Base-by-base conservation (phyloP, 2,888 invertebrate genomes). In the Aleiodes testaceus region DNA sequence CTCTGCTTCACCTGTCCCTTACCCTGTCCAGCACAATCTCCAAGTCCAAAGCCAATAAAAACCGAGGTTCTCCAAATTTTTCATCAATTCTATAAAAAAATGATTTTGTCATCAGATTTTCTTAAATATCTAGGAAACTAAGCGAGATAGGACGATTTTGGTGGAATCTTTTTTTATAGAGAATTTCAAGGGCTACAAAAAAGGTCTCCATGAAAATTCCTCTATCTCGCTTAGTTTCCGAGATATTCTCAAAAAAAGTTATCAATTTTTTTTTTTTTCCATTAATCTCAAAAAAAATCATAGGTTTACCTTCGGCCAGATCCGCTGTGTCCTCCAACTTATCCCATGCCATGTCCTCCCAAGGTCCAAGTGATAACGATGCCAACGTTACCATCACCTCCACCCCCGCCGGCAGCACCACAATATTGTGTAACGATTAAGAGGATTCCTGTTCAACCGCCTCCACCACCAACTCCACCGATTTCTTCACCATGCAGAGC, bases 231-330 rank as follows among this genome's bases (percentile, higher is more conserved):
- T n/a, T n/a, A n/a, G n/a, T n/a, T n/a, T n/a, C n/a, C n/a, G n/a
- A n/a, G n/a, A n/a, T n/a, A n/a, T n/a, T n/a, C n/a, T n/a, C n/a
- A n/a, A 22, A 22, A 22, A 22, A 22, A 22, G 4, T 22, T n/a
- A n/a, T n/a, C n/a, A 22, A 22, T 22, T 22, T 22, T 22, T 22
- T 22, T 22, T 22, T 52, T 1, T 5, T 26, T 26, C 7, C 22
- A 12, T 36, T 30, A n/a, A 30, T 30, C 55, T 36, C n/a, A 36
- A 36, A 36, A 3, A 36, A n/a, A 30, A 30, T 4, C 59, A 16
- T 49, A 59, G 59, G 36, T 59, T 59, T 59, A 36, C 14, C 59
- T 59, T 42, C 59, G 59, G 11, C 59, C 59, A 1, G 36, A 59
- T 42, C 36, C 59, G 18, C 2, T 36, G 3, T 59, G 59, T n/a